Evolutionary conservation across 2,113 vertebrate species (phyloP), one percentile per base, ranked within the genome.

Genomic region (Ammodramus savannarum): DNA sequence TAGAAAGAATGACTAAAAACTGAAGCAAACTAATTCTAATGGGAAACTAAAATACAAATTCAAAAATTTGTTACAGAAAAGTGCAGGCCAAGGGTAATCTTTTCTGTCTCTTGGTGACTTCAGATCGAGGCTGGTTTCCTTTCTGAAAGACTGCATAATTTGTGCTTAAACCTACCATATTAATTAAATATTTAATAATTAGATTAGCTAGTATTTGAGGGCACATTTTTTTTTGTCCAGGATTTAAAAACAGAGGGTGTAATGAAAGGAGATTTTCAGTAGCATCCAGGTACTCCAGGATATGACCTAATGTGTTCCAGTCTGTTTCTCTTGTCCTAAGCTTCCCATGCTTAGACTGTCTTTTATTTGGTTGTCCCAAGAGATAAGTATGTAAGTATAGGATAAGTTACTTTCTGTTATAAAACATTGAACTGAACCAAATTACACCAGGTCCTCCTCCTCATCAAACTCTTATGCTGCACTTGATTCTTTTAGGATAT

Each of bases 381-480:
- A 15, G 17, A 67, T 13, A 74, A 66, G 9, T 18, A 36, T 46
- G 63, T 15, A 74, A 66, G 9, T 18, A 36, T 46, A n/a, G 59
- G 10, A 58, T 26, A 67, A 59, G 32, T 74, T 6, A 1, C 32
- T 39, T 78, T 41, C 14, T 57, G 16, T 54, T 68, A 7, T 48
- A 61, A 88, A 75, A 34, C 7, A 16, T 17, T 72, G 39, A 93
- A 43, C 32, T 77, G 38, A 68, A 20, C 11, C 21, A 31, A 55
- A 72, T 43, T 27, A 17, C 4, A 27, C 21, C 12, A 13, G 34
- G 10, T 78, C 7, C 65, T 16, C 41, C 41, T 36, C 17, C 38
- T 73, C n/a, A 27, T 48, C 2, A 11, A 63, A 49, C 12, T 49
- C 38, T n/a, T 34, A 23, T 0, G 0, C 27, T 81, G 13, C 31